These are phyloP conservation scores for Luperina nickerlii DNA, from an alignment of 2,888 invertebrate species.

Conservation along the genomic window DNA sequence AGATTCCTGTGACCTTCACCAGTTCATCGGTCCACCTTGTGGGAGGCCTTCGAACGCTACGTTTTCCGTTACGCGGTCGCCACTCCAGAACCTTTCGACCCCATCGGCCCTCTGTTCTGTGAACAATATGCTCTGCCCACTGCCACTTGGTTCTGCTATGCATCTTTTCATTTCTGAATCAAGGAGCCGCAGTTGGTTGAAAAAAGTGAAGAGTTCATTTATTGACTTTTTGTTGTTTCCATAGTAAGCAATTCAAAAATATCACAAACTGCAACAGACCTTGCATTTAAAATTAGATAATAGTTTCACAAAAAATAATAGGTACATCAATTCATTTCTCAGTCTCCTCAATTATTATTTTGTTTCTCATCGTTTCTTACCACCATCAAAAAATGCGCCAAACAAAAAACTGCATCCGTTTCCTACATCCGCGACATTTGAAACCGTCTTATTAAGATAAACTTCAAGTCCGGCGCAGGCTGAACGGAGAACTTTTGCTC, in stretches of 20 bases:
- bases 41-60: too few species aligned
- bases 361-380: background rate
- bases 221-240: constrained; percentile 2
- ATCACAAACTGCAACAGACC: background rate
- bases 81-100: too few species aligned
- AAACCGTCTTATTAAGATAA: constrained; percentile 83
- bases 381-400: constrained; percentile 3
- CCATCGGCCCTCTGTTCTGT: too few species aligned
- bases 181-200: background rate
- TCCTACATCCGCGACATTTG: constrained; percentile 63
- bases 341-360: background rate
- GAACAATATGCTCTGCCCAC: too few species aligned
- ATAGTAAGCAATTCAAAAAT: background rate
- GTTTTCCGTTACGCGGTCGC: too few species aligned
- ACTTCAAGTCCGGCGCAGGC: constrained; percentile 73
- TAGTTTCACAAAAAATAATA: background rate
- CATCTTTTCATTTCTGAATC: too few species aligned
- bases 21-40: too few species aligned
- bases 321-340: background rate
- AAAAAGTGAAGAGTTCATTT: background rate
- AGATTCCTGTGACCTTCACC: too few species aligned
- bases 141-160: too few species aligned
- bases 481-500: constrained; percentile 81
- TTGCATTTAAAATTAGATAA: background rate
- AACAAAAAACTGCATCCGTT: constrained; percentile 23